These are phyloP conservation scores for Moxostoma hubbsi DNA, from an alignment of 2,797 vertebrate genomes.

Conservation along the genomic window DNA sequence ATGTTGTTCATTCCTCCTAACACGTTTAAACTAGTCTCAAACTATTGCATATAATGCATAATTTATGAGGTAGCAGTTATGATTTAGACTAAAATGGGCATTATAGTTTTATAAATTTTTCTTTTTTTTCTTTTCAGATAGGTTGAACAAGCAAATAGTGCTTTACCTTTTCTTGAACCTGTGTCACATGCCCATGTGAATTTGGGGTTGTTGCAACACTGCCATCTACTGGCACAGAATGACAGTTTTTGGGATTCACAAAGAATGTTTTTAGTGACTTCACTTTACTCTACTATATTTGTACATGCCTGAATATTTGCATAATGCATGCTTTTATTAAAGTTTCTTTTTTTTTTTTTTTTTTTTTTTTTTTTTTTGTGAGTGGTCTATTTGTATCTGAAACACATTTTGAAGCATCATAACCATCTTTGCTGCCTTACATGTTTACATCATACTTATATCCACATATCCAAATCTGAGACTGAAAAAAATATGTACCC, in stretches of 20 bases:
- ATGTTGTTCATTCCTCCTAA: neutral
- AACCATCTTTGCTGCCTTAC: neutral
- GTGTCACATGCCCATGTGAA: neutral
- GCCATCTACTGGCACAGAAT: slow-evolving; percentile 29
- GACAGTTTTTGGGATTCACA: no score
- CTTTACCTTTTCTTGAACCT: neutral
- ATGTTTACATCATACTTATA: no score
- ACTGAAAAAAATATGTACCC: neutral
- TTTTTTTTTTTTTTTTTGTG: no score
- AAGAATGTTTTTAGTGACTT: no score
- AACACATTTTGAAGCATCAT: neutral
- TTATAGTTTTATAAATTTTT: neutral
- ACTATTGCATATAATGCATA: no score
- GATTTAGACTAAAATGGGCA: neutral
- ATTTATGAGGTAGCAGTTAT: neutral
- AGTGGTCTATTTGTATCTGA: no score
- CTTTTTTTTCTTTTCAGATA: neutral
- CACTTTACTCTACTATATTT: no score
- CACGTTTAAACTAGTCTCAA: neutral
- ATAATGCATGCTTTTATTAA: no score
- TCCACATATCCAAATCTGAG: neutral
- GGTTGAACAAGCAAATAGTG: neutral
- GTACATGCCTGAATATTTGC: no score
- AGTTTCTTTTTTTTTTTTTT: no score
- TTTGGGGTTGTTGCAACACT: slow-evolving; percentile 23